These are phyloP conservation scores for Cephalotes varians DNA, from an alignment of 2,888 invertebrate species.

Conservation along the genomic window DNA sequence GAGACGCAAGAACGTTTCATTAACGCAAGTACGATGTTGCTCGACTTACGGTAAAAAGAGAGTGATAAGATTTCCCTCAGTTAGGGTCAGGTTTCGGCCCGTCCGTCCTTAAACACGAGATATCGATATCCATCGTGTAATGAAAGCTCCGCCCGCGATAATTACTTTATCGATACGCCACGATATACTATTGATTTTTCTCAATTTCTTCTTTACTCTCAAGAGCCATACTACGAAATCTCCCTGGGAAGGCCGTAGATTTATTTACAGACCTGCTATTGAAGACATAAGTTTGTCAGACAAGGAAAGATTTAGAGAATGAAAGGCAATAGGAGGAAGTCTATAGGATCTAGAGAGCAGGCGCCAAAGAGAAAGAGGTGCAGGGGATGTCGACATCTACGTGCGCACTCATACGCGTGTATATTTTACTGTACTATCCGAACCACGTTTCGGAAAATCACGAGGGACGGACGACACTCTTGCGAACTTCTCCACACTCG, in stretches of 20 bases:
- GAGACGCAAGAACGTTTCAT: constrained; percentile 29
- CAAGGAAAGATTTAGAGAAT: constrained; percentile 44
- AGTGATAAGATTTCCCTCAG: constrained; percentile 1
- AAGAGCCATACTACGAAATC: constrained; percentile 63
- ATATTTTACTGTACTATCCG: constrained; percentile 56
- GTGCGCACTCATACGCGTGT: constrained; percentile 61
- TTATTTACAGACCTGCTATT: constrained; percentile 82
- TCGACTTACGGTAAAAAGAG: neutral
- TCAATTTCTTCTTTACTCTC: constrained; percentile 77
- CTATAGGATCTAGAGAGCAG: constrained; percentile 49
- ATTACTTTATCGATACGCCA: constrained; percentile 84
- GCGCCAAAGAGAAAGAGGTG: constrained; percentile 32
- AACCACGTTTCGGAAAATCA: constrained; percentile 70
- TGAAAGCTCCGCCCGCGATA: constrained; percentile 82
- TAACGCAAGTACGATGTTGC: neutral
- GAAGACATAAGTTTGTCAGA: constrained; percentile 82
- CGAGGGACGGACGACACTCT: constrained; percentile 76
- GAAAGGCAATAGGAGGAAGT: constrained; percentile 32
- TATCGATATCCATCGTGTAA: constrained; percentile 69
- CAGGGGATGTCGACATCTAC: constrained; percentile 38
- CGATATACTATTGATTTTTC: constrained; percentile 80
- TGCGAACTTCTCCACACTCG: constrained; percentile 71
- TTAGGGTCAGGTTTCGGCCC: constrained; percentile 29
- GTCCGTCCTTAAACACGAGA: constrained; percentile 55
- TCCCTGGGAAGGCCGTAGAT: constrained; percentile 68